Conservation (phyloP, 1,140 invertebrate species). For the Ctenoplectra terminalis region DNA sequence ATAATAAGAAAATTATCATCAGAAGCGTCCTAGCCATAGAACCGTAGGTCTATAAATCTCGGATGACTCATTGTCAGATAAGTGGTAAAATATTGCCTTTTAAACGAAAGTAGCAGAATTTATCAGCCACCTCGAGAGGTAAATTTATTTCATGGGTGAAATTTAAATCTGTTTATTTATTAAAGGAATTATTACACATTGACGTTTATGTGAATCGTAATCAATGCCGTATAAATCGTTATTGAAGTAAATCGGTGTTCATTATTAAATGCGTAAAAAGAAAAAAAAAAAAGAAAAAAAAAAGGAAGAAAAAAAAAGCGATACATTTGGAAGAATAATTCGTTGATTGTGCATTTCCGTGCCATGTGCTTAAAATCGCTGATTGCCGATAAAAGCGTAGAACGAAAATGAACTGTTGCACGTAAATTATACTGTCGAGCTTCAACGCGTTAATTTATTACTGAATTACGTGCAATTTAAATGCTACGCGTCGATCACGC, state of each 20-base stretch:
- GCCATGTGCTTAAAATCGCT: neutral
- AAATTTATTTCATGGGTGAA: neutral
- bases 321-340: constrained; percentile 3
- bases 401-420: constrained; percentile 28
- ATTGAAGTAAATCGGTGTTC: neutral
- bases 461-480: constrained; percentile 57
- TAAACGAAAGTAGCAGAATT: constrained; percentile 2
- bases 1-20: neutral
- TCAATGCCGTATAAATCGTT: neutral
- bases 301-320: neutral
- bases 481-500: constrained; percentile 51
- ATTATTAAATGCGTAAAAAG: no score
- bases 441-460: constrained; percentile 65
- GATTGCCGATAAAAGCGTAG: constrained; percentile 9
- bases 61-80: constrained; percentile 4
- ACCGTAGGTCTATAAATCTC: neutral
- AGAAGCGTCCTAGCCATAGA: neutral
- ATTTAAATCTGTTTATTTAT: neutral
- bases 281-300: neutral
- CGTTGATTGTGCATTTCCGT: neutral
- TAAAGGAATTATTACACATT: neutral
- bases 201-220: neutral
- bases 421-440: constrained; percentile 49
- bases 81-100: neutral
- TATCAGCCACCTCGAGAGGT: neutral